A percentile compares a stretch with the other conserved stretches of the same genome.
Conservation (phyloP, 2,888 invertebrate species). For the Agrochola lota region DNA sequence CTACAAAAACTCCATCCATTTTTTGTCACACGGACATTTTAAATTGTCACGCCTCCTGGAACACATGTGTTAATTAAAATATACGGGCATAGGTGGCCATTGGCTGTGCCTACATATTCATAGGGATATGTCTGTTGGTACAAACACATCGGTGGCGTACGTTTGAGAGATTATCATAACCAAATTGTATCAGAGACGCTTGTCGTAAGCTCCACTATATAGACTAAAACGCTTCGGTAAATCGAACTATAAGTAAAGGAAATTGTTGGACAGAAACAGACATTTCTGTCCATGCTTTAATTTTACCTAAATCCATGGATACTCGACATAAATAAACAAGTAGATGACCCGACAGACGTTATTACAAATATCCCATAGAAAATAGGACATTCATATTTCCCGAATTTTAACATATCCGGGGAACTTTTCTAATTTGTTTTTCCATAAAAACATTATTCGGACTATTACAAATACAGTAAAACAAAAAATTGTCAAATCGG, state of each 20-base stretch:
- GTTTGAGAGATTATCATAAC: constrained; percentile 54
- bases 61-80: constrained; percentile 54
- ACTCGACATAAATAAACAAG: not conserved
- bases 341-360: not conserved
- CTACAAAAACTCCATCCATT: constrained; percentile 17
- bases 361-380: too few species aligned
- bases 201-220: constrained; percentile 10
- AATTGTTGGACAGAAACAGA: not conserved
- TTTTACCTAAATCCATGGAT: not conserved
- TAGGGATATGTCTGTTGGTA: constrained; percentile 13
- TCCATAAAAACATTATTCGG: too few species aligned
- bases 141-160: constrained; percentile 18
- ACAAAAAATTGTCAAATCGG: not conserved
- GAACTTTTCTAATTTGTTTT: too few species aligned
- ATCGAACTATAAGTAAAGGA: not conserved
- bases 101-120: constrained; percentile 38
- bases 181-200: constrained; percentile 39
- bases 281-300: not conserved
- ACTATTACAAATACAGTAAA: too few species aligned
- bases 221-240: constrained; percentile 11
- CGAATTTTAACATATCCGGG: too few species aligned
- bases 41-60: constrained; percentile 32
- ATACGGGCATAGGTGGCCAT: constrained; percentile 27
- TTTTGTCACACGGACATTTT: constrained; percentile 33
- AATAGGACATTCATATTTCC: too few species aligned